A percentile compares a stretch with the other conserved stretches of the same genome.
These are phyloP conservation scores for Lerista edwardsae DNA, from an alignment of 2,797 vertebrate genomes.

Conservation along the genomic window DNA sequence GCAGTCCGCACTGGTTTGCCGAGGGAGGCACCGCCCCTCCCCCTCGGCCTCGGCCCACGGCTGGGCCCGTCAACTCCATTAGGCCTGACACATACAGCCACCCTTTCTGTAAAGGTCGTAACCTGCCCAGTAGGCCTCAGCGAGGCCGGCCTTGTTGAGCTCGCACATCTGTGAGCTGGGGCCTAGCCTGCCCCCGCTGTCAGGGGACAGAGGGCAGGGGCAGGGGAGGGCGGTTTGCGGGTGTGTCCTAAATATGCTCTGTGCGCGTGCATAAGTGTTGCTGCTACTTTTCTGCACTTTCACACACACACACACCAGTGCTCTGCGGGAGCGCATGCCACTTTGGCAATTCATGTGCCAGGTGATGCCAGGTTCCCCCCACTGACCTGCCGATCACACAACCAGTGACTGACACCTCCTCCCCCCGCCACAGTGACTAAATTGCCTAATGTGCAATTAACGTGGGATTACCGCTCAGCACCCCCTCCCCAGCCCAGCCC, in stretches of 20 bases:
- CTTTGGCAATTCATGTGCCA: neutral
- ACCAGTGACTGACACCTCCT: constrained; percentile 7
- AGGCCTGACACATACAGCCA: constrained; percentile 87
- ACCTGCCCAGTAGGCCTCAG: constrained; percentile 78
- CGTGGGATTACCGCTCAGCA: neutral
- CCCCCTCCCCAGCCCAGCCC: neutral
- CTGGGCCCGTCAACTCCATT: constrained; percentile 77
- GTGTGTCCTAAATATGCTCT: neutral
- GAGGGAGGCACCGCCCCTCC: neutral
- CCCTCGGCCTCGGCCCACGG: neutral
- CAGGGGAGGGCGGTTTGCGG: constrained; percentile 22
- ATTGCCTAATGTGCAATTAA: neutral
- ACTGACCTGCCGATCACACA: neutral
- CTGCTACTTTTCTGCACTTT: neutral
- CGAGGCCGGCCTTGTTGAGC: constrained; percentile 66
- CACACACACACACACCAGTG: no score
- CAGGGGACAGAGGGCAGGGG: constrained; percentile 29
- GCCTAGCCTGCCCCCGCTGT: neutral
- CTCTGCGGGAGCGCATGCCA: neutral
- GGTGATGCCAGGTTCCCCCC: neutral
- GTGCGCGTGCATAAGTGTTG: neutral
- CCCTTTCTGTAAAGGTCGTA: constrained; percentile 91
- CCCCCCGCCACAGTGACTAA: neutral
- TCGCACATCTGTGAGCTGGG: constrained; percentile 79
- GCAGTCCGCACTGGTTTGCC: neutral